Base-by-base conservation (phyloP, 2,113 vertebrate genomes). In the Tachuris rubrigastra region DNA sequence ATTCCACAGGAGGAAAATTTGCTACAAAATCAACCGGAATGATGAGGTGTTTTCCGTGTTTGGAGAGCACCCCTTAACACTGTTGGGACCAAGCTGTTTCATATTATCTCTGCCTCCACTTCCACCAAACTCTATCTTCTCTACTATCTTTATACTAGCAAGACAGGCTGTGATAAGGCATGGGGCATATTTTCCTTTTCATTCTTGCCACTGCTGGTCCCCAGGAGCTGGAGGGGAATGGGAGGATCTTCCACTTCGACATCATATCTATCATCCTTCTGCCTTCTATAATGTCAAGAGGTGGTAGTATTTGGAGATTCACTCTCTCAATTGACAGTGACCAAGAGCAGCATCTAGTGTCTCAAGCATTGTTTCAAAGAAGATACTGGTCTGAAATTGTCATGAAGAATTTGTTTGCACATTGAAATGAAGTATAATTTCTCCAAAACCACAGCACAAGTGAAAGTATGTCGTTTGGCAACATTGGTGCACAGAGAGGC, bases 61-160 rank as follows among this genome's bases (percentile, higher is more conserved):
- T 55, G 7, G 14, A 85, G 9, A 17, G 4, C 52, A 9, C 3
- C 19, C 5, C 12, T 14, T 42, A 41, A 46, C 15, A 52, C 6
- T 46, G 44, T 9, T 49, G 55, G 6, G 35, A 58, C 62, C 37
- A 62, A 73, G 22, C 10, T 37, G 7, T 66, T 89, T 49, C 10
- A 3, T 27, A 18, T 31, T 35, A 41, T 6, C 21, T 77, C 50
- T 93, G 42, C 8, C 25, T 73, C 20, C 39, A 9, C 7, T 75
- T 20, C 66, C 47, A 8, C 0, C 0, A 50, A 75, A 69, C 7
- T 65, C 44, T 33, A n/a, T 23, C 41, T 49, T 52, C 37, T 65
- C 28, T 72, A 33, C 20, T 50, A 10, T 15, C 27, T 41, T 62
- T 65, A 28, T 66, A 8, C 44, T 35, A 50, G 10, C 42, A 74